Conservation (phyloP, 2,888 invertebrate species). For the Caenorhabditis uteleia region DNA sequence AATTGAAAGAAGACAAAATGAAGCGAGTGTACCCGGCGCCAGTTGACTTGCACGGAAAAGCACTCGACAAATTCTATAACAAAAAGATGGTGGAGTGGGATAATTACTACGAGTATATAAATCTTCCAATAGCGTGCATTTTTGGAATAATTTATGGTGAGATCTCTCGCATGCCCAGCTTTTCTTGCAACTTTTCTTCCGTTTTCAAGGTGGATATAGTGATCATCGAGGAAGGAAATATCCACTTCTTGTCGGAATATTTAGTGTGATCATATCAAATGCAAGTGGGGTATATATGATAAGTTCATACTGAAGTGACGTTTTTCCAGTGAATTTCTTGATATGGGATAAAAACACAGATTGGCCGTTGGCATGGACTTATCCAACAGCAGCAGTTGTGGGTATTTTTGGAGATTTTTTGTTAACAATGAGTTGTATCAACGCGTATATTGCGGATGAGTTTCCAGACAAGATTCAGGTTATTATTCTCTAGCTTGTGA, state of each 20-base stretch:
- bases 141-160: slow-evolving; percentile 61
- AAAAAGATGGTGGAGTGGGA: slow-evolving; percentile 66
- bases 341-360: slow-evolving; percentile 58
- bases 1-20: slow-evolving; percentile 58
- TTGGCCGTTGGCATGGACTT: slow-evolving; percentile 49
- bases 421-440: slow-evolving; percentile 64
- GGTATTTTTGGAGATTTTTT: slow-evolving; percentile 62
- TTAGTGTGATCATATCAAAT: slow-evolving; percentile 52
- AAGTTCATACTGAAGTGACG: not conserved
- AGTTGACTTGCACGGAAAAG: slow-evolving; percentile 34
- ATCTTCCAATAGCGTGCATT: slow-evolving; percentile 62
- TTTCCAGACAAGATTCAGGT: slow-evolving; percentile 58
- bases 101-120: slow-evolving; percentile 65
- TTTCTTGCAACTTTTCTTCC: not conserved
- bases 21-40: slow-evolving; percentile 53
- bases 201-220: slow-evolving; percentile 56
- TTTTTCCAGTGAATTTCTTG: slow-evolving; percentile 45
- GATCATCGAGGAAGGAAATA: slow-evolving; percentile 58
- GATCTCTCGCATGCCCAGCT: slow-evolving; percentile 1
- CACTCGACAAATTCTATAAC: slow-evolving; percentile 58
- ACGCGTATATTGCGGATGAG: slow-evolving; percentile 62
- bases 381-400: slow-evolving; percentile 41
- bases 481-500: not conserved
- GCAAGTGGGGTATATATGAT: slow-evolving; percentile 33
- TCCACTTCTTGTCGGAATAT: slow-evolving; percentile 54